Percentiles rank a stretch among this genome's conserved stretches.
Evolutionary conservation across 2,113 vertebrate genomes (phyloP).

Genomic region (Caracal caracal): DNA sequence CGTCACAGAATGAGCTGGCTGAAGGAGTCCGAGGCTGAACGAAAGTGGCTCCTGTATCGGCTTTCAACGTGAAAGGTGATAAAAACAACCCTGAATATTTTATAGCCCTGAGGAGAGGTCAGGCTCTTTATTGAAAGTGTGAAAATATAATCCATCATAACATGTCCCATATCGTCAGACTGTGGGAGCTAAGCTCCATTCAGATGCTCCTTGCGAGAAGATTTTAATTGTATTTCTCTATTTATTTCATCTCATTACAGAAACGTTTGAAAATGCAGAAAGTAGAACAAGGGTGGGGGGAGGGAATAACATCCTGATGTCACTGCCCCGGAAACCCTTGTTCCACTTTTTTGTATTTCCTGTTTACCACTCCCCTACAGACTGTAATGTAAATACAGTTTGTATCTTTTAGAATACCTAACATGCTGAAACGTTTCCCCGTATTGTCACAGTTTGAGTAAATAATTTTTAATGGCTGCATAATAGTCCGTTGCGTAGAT

Average conservation of each 20-base stretch:
- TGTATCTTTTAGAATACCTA: background rate
- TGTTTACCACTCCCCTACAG: background rate
- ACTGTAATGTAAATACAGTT: background rate
- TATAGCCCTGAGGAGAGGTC: conserved; percentile 49
- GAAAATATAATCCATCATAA: conserved; percentile 56
- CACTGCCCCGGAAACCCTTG: too few species aligned
- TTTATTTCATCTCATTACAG: background rate
- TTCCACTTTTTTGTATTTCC: background rate
- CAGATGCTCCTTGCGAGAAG: background rate
- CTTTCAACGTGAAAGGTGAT: conserved; percentile 41
- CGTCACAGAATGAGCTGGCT: background rate
- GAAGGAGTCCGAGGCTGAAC: conserved; percentile 10
- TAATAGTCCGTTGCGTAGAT: background rate
- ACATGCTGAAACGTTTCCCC: background rate
- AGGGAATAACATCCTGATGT: background rate
- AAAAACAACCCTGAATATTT: conserved; percentile 70
- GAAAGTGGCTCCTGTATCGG: background rate
- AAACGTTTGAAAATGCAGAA: background rate
- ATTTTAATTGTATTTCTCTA: background rate
- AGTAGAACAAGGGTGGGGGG: background rate
- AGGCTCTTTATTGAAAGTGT: conserved; percentile 49
- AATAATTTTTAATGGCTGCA: background rate
- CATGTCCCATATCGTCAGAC: fast-evolving
- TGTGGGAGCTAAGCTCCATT: background rate
- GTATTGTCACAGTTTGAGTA: background rate